Evolutionary conservation across 92 coral and sea anemone genomes (phyloP).

Genomic region (Porites lobata): DNA sequence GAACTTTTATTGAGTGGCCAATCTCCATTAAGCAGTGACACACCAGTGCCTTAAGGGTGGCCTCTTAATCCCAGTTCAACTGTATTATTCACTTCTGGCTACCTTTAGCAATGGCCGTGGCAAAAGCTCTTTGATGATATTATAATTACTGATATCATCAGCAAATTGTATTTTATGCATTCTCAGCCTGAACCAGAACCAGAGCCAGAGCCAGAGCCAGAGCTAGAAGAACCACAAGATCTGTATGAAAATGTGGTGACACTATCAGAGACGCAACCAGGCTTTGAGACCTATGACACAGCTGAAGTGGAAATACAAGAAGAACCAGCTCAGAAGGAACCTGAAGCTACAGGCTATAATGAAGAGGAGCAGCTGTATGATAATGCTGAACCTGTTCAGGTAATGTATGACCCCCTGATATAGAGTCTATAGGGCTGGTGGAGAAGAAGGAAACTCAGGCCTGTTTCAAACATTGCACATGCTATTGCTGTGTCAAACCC

Average conservation of each 20-base stretch:
- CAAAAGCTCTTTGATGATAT: no score
- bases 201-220: constrained; percentile 20
- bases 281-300: background rate
- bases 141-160: no score
- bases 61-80: no score
- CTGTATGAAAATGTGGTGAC: constrained; percentile 56
- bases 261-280: constrained; percentile 23
- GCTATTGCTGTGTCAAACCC: no score
- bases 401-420: background rate
- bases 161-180: background rate
- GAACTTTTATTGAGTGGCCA: no score
- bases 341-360: constrained; percentile 22
- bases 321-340: constrained; percentile 32
- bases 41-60: no score
- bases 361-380: constrained; percentile 65
- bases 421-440: no score
- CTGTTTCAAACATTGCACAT: no score
- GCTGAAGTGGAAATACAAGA: constrained; percentile 10
- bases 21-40: no score
- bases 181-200: constrained; percentile 25
- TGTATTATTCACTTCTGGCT: no score
- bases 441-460: no score
- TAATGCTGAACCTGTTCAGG: constrained; percentile 23
- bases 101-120: no score
- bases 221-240: constrained; percentile 59